These are phyloP conservation scores for Xiphydria camelus DNA, from an alignment of 2,888 invertebrate genomes.

Conservation along the genomic window DNA sequence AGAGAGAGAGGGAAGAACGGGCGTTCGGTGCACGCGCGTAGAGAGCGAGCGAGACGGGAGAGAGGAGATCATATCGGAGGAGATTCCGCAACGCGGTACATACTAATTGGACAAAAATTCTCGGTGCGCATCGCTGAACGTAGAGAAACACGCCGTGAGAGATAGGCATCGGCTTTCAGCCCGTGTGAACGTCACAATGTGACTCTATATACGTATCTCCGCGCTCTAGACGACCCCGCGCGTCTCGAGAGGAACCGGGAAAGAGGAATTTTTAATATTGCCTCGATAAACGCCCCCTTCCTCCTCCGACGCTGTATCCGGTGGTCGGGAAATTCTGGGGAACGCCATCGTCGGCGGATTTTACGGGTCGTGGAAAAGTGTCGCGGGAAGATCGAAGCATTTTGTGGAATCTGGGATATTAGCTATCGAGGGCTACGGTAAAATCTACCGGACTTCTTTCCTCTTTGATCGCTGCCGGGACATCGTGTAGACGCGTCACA, in stretches of 20 bases:
- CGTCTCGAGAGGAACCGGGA: slow-evolving; percentile 34
- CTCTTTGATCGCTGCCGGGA: slow-evolving; percentile 25
- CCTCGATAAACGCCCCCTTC: slow-evolving; percentile 17
- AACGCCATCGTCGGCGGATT: too few species aligned
- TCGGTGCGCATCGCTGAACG: slow-evolving; percentile 29
- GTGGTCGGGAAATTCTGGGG: too few species aligned
- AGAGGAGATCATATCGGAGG: slow-evolving; percentile 3
- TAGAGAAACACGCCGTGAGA: slow-evolving; percentile 36
- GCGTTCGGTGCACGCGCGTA: background rate
- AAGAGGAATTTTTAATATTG: slow-evolving; percentile 39
- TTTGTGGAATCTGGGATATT: too few species aligned
- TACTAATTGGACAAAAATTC: slow-evolving; percentile 46
- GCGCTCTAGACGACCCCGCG: slow-evolving; percentile 27
- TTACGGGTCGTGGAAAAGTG: too few species aligned
- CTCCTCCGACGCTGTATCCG: background rate
- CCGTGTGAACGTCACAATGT: slow-evolving; percentile 38
- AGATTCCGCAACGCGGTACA: slow-evolving; percentile 37
- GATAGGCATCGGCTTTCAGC: slow-evolving; percentile 42
- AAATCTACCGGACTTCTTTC: slow-evolving; percentile 7
- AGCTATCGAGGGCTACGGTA: too few species aligned
- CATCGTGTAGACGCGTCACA: slow-evolving; percentile 32
- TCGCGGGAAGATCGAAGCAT: too few species aligned
- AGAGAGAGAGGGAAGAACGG: background rate
- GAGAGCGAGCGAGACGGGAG: background rate
- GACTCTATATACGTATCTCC: background rate